phyloP scores from a whole-genome alignment of 2,113 vertebrate genomes.

The Carollia perspicillata region DNA sequence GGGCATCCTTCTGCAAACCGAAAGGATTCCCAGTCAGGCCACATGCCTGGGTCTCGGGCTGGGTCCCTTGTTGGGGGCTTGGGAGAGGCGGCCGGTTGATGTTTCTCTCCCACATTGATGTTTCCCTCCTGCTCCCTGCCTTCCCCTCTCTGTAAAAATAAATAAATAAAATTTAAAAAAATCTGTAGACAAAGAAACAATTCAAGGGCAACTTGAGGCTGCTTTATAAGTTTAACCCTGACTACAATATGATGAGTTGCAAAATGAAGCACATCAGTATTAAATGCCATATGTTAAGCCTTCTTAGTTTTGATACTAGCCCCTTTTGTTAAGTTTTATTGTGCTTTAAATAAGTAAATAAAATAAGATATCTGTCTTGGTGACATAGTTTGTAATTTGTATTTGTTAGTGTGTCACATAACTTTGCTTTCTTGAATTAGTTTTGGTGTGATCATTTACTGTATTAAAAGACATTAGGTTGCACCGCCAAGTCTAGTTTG shows the following conservation, averaged over 20 bases:
- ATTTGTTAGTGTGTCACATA: neutral
- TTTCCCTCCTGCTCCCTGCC: too few relatives aligned
- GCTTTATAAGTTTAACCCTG: conserved; percentile 2
- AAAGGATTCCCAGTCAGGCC: too few relatives aligned
- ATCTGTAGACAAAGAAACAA: neutral
- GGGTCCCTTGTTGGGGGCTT: too few relatives aligned
- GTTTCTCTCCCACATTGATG: too few relatives aligned
- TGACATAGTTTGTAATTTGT: neutral
- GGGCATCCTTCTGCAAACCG: too few relatives aligned
- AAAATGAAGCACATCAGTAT: conserved; percentile 16
- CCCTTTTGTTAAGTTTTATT: neutral
- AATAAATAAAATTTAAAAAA: too few relatives aligned
- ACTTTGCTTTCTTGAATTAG: neutral
- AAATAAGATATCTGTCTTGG: neutral
- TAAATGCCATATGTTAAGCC: neutral
- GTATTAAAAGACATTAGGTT: conserved; percentile 6
- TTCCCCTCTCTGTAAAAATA: too few relatives aligned
- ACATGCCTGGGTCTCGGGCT: too few relatives aligned
- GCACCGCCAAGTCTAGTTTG: neutral
- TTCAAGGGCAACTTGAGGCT: neutral
- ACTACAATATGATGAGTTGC: neutral
- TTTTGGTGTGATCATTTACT: neutral
- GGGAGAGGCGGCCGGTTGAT: too few relatives aligned
- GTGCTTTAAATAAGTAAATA: conserved; percentile 29
- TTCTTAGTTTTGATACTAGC: neutral